Base-by-base conservation (phyloP, 92 coral and sea anemone species). In the Palythoa grandiflora region DNA sequence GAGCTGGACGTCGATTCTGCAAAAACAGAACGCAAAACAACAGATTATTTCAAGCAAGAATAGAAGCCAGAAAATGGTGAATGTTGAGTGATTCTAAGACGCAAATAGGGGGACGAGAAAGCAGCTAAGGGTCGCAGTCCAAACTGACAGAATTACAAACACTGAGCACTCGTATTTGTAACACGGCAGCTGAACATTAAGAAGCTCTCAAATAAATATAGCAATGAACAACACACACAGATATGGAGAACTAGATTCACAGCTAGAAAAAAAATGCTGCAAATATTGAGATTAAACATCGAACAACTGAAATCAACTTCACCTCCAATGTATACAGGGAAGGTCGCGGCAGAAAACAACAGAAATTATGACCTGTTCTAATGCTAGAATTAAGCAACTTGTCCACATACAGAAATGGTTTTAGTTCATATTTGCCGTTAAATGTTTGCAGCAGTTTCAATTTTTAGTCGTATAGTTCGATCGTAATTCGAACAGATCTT, bases 1-100 rank as follows among this genome's bases (percentile, higher is more conserved):
- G 75, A 63, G 75, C 76, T 66, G 60, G 86, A 81, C 86, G 86
- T 61, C 86, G 86, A 81, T 81, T 81, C 86, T 81, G 86, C 73
- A 81, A 68, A 17, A 11, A 21, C 28, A 38, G 20, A 68, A 66
- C 3, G 66, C 48, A 79, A 16, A 66, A 48, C 63, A 48, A 65
- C n/a, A 11, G 28, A 13, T 80, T 65, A 65, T 47, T 65, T 20
- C 5, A 15, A 9, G 37, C 47, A 35, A 36, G 9, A 10, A 70
- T n/a, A 44, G n/a, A 47, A 47, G 39, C 8, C 21, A 3, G 17
- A 63, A 17, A 15, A 17, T 63, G 9, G 28, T 63, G 10, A 63
- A 4, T 63, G 70, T 63, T 17, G 28, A 63, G 2, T n/a, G 28
- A 63, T 20, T n/a, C 8, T 63, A n/a, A 63, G 20, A 63, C 20